Evolutionary conservation across 2,888 invertebrate species (phyloP).

Genomic region (Cheilosia variabilis): DNA sequence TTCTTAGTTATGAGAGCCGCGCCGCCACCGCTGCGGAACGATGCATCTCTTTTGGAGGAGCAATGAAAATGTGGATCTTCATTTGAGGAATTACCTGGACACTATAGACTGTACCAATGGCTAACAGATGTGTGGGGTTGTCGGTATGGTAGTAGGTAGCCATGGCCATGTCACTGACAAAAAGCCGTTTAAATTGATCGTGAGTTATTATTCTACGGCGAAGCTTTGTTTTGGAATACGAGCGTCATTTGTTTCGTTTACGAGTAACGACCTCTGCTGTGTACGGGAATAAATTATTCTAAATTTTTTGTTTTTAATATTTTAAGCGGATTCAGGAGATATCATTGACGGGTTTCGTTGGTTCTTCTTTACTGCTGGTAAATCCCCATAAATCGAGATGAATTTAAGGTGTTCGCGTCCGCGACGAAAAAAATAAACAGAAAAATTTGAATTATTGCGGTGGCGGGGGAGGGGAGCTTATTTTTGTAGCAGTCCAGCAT

Average conservation of each 20-base stretch:
- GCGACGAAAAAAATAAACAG: neutral
- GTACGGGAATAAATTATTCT: constrained; percentile 62
- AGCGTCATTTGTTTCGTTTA: constrained; percentile 31
- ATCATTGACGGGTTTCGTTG: constrained; percentile 11
- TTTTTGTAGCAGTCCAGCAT: neutral
- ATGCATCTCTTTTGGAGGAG: constrained; percentile 28
- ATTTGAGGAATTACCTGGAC: constrained; percentile 56
- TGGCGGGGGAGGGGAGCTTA: neutral
- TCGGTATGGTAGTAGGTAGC: constrained; percentile 25
- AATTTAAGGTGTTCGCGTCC: constrained; percentile 54
- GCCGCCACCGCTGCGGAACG: constrained; percentile 7
- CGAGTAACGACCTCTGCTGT: constrained; percentile 59
- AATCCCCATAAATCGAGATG: constrained; percentile 67
- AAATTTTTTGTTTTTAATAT: constrained; percentile 44
- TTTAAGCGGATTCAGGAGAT: constrained; percentile 62
- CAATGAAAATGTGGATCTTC: constrained; percentile 35
- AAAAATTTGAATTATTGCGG: constrained; percentile 15
- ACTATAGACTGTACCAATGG: constrained; percentile 32
- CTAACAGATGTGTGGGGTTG: constrained; percentile 29
- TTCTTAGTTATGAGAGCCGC: constrained; percentile 25
- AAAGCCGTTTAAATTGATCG: constrained; percentile 74
- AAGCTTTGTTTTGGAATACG: constrained; percentile 55
- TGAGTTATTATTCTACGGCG: constrained; percentile 64
- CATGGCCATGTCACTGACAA: constrained; percentile 39
- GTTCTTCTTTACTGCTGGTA: constrained; percentile 44